These are phyloP conservation scores for Porites lutea DNA, from an alignment of 64 coral and sea anemone species.

Conservation along the genomic window DNA sequence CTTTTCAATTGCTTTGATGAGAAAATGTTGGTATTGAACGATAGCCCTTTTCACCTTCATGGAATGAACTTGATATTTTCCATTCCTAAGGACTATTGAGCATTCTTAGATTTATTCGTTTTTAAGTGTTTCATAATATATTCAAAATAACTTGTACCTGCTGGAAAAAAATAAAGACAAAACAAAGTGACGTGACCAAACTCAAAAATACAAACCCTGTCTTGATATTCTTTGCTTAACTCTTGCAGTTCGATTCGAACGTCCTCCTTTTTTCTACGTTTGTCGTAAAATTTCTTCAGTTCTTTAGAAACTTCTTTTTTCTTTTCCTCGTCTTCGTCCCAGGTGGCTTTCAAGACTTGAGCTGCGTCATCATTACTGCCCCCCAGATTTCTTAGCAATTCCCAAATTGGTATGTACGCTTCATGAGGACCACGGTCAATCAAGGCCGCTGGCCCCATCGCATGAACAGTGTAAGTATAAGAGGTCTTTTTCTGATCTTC, in stretches of 20 bases:
- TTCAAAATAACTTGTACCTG: no score
- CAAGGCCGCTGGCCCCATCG: background rate
- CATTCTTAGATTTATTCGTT: no score
- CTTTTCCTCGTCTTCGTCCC: background rate
- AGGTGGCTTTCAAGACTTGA: background rate
- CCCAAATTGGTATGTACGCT: constrained; percentile 21
- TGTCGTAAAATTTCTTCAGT: background rate
- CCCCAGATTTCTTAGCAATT: background rate
- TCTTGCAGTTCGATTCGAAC: background rate
- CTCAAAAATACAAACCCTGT: constrained; percentile 1
- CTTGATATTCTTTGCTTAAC: background rate
- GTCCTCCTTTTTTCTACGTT: background rate
- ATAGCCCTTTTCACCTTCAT: no score
- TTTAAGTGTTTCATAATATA: no score
- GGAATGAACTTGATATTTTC: no score
- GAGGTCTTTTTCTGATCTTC: no score
- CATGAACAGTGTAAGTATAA: background rate
- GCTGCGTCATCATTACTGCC: background rate
- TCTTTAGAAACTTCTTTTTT: background rate
- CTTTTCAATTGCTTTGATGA: no score
- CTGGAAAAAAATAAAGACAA: no score
- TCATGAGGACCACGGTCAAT: constrained; percentile 1
- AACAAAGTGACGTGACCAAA: no score
- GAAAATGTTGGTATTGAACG: no score
- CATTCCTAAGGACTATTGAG: no score